Evolutionary conservation across 2,888 invertebrate species (phyloP), one percentile per base, ranked within the genome.

Genomic region (Rhamphomyia laevipes): DNA sequence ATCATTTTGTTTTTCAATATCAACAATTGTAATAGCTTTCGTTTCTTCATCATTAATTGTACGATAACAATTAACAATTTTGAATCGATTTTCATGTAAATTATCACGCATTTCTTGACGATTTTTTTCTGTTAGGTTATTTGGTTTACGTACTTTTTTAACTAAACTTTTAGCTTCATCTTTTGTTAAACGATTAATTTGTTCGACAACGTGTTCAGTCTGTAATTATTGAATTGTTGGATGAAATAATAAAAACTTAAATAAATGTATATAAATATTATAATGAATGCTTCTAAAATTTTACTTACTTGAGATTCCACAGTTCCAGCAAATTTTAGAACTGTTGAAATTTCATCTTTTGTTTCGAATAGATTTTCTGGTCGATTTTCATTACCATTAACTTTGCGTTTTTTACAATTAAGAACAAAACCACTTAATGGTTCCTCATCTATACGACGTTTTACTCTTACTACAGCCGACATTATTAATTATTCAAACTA

Each of bases 241-340:
- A 35, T 18, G 16, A 23, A 47, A 38, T 6, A 44, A 43, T 41
- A 21, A 16, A 15, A 15, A 40, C 41, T 31, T n/a, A 23, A 6
- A 48, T 13, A 38, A 16, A 23, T 2, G 15, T 18, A 18, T 13
- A 23, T 23, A 37, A 43, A 43, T 13, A 23, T 43, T 33, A 9
- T 9, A 30, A 9, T 30, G 30, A 30, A 9, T 30, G 30, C 30
- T 9, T 9, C 30, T 9, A 35, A 35, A 35, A 13, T n/a, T 35
- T 13, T 7, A 27, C 9, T 21, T 27, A 27, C 85, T 73, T 80
- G 77, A 61, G 75, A 76, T 49, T 78, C 71, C n/a, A 84, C 74
- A 18, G 86, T 86, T 51, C 81, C 84, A 41, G 82, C 79, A 59
- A 86, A 84, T 59, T 82, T 82, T 12, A 85, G 75, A 35, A 86